A percentile compares a stretch with the other conserved stretches of the same genome.
phyloP scores from a whole-genome alignment of 2,797 vertebrate genomes.

The Eulemur rubriventer region DNA sequence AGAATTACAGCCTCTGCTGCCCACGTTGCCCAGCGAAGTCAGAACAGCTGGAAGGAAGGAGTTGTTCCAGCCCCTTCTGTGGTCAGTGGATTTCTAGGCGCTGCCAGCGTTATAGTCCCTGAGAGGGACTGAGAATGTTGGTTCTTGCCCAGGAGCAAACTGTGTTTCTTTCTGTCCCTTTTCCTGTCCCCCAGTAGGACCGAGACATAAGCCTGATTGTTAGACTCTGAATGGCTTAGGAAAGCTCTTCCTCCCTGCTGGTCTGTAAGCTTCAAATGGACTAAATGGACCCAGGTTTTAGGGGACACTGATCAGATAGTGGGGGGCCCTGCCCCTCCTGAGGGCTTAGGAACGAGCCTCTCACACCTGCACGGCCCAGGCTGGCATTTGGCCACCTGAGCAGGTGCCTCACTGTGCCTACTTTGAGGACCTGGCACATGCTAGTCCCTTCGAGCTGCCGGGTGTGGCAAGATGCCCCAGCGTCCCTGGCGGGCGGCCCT shows the following conservation, averaged over 20 bases:
- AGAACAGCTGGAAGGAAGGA: background rate
- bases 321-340: accelerated
- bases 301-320: background rate
- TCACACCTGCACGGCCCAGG: background rate
- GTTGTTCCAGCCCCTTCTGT: background rate
- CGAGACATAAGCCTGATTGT: background rate
- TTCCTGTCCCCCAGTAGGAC: background rate
- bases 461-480: accelerated
- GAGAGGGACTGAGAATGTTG: background rate
- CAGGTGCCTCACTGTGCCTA: too few relatives aligned
- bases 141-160: too few relatives aligned
- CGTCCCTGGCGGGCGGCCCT: background rate
- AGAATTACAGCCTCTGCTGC: background rate
- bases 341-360: background rate
- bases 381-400: background rate
- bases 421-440: background rate
- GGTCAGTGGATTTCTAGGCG: background rate
- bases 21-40: accelerated
- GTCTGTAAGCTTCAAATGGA: background rate
- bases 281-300: background rate
- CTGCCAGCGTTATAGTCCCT: background rate
- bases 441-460: background rate
- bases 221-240: background rate
- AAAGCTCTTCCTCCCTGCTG: background rate
- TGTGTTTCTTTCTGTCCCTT: background rate